Conservation (phyloP, 2,113 vertebrate genomes). For the Pelusios castaneus region DNA sequence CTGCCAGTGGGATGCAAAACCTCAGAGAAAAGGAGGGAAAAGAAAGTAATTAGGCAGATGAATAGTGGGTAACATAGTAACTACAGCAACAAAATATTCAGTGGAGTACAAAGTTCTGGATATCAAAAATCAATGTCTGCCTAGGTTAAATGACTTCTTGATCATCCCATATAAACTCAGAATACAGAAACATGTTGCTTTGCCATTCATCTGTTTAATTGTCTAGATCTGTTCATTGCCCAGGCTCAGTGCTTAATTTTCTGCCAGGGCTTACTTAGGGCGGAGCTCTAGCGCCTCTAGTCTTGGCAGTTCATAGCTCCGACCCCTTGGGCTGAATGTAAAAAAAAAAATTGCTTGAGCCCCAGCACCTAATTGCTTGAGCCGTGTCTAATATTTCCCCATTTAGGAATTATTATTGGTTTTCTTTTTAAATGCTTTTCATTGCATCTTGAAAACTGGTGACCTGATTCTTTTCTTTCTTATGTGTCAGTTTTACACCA, state of each 20-base stretch:
- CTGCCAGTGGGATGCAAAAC: background rate
- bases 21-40: background rate
- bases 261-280: too few relatives aligned
- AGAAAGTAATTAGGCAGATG: background rate
- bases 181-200: background rate
- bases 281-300: too few relatives aligned
- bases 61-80: background rate
- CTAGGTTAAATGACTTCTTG: background rate
- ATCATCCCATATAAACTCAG: background rate
- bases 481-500: background rate
- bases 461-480: background rate
- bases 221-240: background rate
- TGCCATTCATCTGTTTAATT: background rate
- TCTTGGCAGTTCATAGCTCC: too few relatives aligned
- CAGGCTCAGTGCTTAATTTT: background rate
- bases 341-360: too few relatives aligned
- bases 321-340: too few relatives aligned
- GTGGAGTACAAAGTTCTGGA: background rate
- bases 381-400: background rate
- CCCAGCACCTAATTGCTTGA: background rate
- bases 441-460: background rate
- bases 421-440: background rate
- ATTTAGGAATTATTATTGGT: background rate
- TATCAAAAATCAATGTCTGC: background rate
- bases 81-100: background rate